These are phyloP conservation scores for Agonum fuliginosum DNA, from an alignment of 2,888 invertebrate species.

Conservation along the genomic window DNA sequence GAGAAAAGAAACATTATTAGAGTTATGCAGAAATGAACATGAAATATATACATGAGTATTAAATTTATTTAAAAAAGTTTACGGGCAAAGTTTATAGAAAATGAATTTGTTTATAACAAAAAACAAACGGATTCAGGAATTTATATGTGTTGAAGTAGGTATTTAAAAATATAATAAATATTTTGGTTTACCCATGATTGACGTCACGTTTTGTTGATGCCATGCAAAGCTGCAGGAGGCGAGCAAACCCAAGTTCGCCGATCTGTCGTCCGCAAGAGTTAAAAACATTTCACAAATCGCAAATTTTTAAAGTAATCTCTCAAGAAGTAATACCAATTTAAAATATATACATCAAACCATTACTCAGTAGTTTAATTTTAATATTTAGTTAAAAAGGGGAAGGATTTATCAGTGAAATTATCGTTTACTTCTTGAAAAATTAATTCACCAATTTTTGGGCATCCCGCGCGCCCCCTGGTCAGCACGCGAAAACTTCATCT, in stretches of 20 bases:
- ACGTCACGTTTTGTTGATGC: constrained; percentile 20
- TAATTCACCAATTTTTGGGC: constrained; percentile 45
- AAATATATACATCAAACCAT: constrained; percentile 4
- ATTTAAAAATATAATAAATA: not conserved
- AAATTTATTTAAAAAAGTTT: no score
- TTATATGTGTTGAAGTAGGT: not conserved
- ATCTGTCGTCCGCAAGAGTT: constrained; percentile 59
- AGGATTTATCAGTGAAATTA: no score
- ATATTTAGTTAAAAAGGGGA: no score
- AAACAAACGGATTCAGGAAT: no score
- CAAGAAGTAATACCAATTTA: constrained; percentile 23
- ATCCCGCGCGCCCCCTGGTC: constrained; percentile 67
- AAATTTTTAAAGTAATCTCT: no score
- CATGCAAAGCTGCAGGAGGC: constrained; percentile 66
- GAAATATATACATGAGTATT: constrained; percentile 25
- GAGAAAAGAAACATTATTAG: not conserved
- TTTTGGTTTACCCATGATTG: constrained; percentile 6
- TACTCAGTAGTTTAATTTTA: no score
- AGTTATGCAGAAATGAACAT: constrained; percentile 5
- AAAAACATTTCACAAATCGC: not conserved
- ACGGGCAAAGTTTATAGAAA: no score
- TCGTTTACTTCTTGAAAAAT: constrained; percentile 34
- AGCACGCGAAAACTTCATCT: constrained; percentile 56
- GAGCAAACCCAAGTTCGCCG: constrained; percentile 66
- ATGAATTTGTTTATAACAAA: no score